These are phyloP conservation scores for Cryptus viduatorius DNA, from an alignment of 2,888 invertebrate species.

Conservation along the genomic window DNA sequence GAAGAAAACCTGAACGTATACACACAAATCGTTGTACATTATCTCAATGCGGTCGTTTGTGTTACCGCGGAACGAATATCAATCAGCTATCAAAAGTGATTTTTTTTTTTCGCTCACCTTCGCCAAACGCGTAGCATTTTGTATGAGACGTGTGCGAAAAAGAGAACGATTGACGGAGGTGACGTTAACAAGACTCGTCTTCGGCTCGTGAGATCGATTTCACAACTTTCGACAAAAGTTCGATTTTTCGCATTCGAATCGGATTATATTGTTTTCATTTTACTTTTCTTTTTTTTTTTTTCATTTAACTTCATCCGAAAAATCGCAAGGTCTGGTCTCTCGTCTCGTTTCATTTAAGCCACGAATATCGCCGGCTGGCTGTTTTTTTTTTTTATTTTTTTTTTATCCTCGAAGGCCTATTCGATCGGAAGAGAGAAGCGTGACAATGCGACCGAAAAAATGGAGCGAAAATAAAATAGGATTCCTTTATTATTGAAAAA, in stretches of 20 bases:
- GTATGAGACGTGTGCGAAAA: too few species aligned
- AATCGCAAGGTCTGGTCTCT: constrained; percentile 1
- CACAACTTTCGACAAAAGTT: too few species aligned
- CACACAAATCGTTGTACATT: constrained; percentile 75
- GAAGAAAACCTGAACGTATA: constrained; percentile 25
- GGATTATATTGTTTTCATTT: constrained; percentile 1
- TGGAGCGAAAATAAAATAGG: not conserved
- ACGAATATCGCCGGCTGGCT: constrained; percentile 51
- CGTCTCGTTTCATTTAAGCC: constrained; percentile 43
- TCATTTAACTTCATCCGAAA: constrained; percentile 28
- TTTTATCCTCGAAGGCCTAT: constrained; percentile 57
- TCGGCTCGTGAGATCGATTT: too few species aligned
- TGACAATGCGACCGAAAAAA: not conserved
- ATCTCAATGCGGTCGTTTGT: constrained; percentile 73
- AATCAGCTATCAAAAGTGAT: constrained; percentile 60
- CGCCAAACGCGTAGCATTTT: too few species aligned
- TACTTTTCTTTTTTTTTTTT: constrained; percentile 16
- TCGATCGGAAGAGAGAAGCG: constrained; percentile 33
- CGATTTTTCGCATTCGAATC: too few species aligned
- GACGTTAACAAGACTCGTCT: too few species aligned
- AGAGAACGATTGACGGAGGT: too few species aligned
- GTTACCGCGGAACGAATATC: constrained; percentile 65
- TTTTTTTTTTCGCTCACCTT: constrained; percentile 42
- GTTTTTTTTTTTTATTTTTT: constrained; percentile 55
- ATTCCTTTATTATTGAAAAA: not conserved